Base-by-base conservation (phyloP, 2,797 vertebrate species). In the Cuculus canorus region DNA sequence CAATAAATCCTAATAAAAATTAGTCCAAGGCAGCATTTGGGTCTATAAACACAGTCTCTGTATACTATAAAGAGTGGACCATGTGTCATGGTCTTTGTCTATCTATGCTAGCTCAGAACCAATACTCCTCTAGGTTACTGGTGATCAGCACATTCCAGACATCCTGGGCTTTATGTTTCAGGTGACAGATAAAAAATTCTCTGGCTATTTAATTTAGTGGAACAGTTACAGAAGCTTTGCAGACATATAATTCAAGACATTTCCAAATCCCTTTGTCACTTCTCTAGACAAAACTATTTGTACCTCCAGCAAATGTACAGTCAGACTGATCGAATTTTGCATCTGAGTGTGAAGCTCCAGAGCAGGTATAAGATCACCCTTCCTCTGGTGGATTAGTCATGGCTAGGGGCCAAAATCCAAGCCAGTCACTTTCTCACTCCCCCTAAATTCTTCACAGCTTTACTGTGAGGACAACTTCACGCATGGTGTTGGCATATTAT, bases 101-200 rank as follows among this genome's bases (percentile, higher is more conserved):
- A 6, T 8, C 0, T 0, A 35, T 52, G 12, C 15, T 6, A 30
- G 27, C 5, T 60, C 41, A 80, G 32, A 77, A 50, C 1, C 48
- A 8, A 45, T 41, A 13, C 13, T 52, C 15, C 27, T 66, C 24
- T 21, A 33, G 11, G 13, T 2, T 33, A 41, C 17, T 23, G 33
- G 50, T 41, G 13, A 15, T 53, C 45, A 89, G 15, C 13, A 25
- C 5, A 24, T 10, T 30, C 10, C 32, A n/a, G 4, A 3, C 66
- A 35, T 6, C 16, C 8, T 39, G 35, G 19, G 5, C 13, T 75
- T 90, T 64, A 8, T 17, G 56, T 43, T 47, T 83, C 57, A 56
- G 25, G 11, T 68, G 35, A 86, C 88, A 75, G 5, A 75, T 4
- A 60, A 52, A 19, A 9, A 35, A 10, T 28, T 45, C 19, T 19